These are phyloP conservation scores for Ctenosaura bakeri DNA, from an alignment of 2,797 vertebrate genomes.

Conservation along the genomic window DNA sequence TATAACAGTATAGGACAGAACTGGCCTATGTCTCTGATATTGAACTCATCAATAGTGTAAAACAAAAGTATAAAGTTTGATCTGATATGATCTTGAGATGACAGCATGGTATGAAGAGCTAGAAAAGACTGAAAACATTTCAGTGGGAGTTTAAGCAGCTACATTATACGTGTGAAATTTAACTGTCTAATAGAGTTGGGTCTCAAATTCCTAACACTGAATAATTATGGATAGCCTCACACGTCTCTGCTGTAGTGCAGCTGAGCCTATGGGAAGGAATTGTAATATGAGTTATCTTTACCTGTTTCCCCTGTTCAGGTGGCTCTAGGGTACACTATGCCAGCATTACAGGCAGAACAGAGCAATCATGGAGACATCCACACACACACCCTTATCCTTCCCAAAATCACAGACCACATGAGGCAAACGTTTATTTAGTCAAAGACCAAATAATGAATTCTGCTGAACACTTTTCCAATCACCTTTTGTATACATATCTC, in stretches of 20 bases:
- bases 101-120: too few species aligned
- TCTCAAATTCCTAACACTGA: neutral
- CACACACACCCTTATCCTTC: neutral
- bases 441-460: neutral
- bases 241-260: neutral
- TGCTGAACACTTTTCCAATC: neutral
- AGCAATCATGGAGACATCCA: too few species aligned
- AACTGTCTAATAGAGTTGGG: neutral
- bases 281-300: neutral
- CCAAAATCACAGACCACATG: neutral
- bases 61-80: neutral
- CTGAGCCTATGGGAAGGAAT: too few species aligned
- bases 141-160: neutral
- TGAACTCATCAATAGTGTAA: neutral
- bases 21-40: neutral
- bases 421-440: neutral
- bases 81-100: neutral
- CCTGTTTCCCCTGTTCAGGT: too few species aligned
- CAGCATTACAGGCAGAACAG: too few species aligned
- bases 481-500: neutral
- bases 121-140: neutral
- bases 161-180: neutral
- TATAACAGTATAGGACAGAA: too few species aligned
- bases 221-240: neutral
- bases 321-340: too few species aligned